Base-by-base conservation (phyloP, 2,888 invertebrate genomes). In the Eilema sororculum region DNA sequence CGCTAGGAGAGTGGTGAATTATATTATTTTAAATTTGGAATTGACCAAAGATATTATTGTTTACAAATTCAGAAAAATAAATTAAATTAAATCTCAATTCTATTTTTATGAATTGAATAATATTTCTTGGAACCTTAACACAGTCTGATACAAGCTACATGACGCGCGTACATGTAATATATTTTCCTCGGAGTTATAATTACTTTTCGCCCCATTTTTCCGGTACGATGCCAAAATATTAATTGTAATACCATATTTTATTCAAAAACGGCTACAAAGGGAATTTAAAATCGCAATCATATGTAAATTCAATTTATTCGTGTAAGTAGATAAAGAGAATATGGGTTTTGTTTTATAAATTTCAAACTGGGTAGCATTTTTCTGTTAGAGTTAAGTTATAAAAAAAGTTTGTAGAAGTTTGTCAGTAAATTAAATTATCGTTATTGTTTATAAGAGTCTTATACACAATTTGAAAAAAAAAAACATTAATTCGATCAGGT, bases 241-340 rank as follows among this genome's bases (percentile, higher is more conserved):
- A 76, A 72, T 65, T 59, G 24, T 22, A 28, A 56, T 68, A 58
- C 66, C 58, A 71, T 71, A 76, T 76, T 80, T 80, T 68, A 75
- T 74, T 65, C 72, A 68, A 75, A 71, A 83, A 75, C 37, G 62
- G 71, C 66, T 68, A 73, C 78, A 79, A 73, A 79, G 77, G 77
- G 77, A 78, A 75, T 78, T 81, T 72, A 68, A 81, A 83, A 79
- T 74, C 73, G 80, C 71, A 78, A 75, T 78, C 71, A 77, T 71
- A 78, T 70, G 72, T 71, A 81, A 84, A 80, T 82, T 81, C 78
- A 81, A 81, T 83, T 84, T 84, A 9, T 74, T 80, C 75, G 71
- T 67, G 62, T 75, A 80, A 78, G 76, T 77, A 71, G 78, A 75
- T 69, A 71, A 60, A 76, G 58, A 68, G 68, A 62, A 73, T 77